phyloP scores from a whole-genome alignment of 64 coral and sea anemone genomes.

The Acropora yongei region DNA sequence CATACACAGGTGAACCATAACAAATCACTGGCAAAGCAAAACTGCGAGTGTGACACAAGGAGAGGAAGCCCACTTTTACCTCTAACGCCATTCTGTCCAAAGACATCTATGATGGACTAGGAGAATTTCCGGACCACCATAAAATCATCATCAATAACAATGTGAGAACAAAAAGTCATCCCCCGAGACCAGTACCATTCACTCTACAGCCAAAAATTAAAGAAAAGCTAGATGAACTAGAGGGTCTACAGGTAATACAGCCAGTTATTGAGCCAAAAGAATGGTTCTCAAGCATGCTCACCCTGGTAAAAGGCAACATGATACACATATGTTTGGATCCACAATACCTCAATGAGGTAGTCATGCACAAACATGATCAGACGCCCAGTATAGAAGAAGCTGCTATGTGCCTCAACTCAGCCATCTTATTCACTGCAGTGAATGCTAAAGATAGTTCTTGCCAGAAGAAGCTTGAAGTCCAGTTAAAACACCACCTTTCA shows the following conservation, averaged over 20 bases:
- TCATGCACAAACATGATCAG: conserved; percentile 30
- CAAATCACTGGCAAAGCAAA: neutral
- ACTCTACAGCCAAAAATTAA: neutral
- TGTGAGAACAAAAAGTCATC: conserved; percentile 13
- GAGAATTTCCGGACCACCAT: neutral
- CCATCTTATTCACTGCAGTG: neutral
- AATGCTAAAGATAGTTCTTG: neutral
- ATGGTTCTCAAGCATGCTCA: conserved; percentile 52
- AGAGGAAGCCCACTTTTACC: neutral
- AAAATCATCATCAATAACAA: neutral
- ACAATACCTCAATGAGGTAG: neutral
- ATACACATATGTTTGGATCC: neutral
- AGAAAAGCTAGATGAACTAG: conserved; percentile 31
- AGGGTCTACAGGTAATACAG: neutral
- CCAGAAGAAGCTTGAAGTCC: conserved; percentile 17
- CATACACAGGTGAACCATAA: neutral
- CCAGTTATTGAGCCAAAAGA: conserved; percentile 17
- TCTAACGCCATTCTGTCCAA: neutral
- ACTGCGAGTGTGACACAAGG: neutral
- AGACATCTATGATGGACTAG: conserved; percentile 18
- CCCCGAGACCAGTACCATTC: conserved; percentile 21
- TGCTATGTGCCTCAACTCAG: neutral
- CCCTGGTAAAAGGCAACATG: conserved; percentile 10
- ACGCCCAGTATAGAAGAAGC: neutral
- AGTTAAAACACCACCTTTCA: neutral